Base-by-base conservation (phyloP, 2,113 vertebrate genomes). In the Odontesthes bonariensis region DNA sequence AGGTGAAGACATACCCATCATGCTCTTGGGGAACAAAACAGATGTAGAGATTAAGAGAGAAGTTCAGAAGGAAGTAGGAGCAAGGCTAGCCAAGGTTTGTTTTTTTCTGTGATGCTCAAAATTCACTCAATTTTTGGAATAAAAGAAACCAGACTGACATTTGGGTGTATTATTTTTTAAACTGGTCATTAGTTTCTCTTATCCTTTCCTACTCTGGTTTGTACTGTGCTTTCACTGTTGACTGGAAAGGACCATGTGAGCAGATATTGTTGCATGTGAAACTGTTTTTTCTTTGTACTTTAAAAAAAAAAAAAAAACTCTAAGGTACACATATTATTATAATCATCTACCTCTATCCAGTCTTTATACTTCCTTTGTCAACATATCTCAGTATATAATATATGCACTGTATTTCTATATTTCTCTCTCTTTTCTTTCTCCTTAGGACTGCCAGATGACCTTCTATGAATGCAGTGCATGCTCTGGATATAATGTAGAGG, bases 381-480 rank as follows among this genome's bases (percentile, higher is more conserved):
- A 17, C 1, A 27, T 44, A 2, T 42, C 12, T 42, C 35, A 38
- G 35, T 38, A 38, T 38, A 10, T 38, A 7, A 38, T 38, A 10
- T 2, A 38, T 5, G 8, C 35, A 4, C 3, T 60, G 4, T 5
- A 44, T 27, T 19, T 27, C 16, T 32, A 5, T 6, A 16, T 11
- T n/a, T 38, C 13, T 19, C n/a, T 23, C 17, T 35, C 49, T 66
- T 58, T 1, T 8, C 19, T 46, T 35, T 64, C 57, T 69, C 42
- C 81, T 9, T 63, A 99, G 97, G 95, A 97, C 56, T 94, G 90
- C 64, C 90, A 85, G 46, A 85, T 98, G 78, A 89, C 94, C 71
- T 98, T 98, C 91, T 97, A 94, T 49, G 97, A 99, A 84, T 98
- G 96, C 94, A 98, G 97, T 11, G 96, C 96, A 1, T 94, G 59